A percentile compares a stretch with the other conserved stretches of the same genome.
phyloP scores from a whole-genome alignment of 2,113 vertebrate species.

The Oreotrochilus melanogaster region DNA sequence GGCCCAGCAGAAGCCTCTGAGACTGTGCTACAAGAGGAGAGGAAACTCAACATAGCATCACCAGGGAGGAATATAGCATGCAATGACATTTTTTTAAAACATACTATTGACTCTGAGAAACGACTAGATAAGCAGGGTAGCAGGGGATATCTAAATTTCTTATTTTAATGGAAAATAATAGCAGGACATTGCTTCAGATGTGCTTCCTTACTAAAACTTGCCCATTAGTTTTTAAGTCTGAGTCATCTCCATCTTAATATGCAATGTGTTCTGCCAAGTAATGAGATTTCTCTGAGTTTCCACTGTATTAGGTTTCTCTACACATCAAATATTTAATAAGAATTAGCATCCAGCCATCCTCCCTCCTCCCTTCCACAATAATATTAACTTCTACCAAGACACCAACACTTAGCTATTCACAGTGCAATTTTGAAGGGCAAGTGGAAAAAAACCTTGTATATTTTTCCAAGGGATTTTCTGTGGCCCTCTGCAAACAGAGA shows the following conservation, averaged over 20 bases:
- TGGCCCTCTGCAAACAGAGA: constrained; percentile 51
- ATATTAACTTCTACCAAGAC: constrained; percentile 75
- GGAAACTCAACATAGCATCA: not conserved
- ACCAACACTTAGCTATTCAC: constrained; percentile 69
- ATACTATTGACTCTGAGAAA: not conserved
- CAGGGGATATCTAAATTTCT: not conserved
- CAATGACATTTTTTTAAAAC: not conserved
- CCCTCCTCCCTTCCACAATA: constrained; percentile 62
- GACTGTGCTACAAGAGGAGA: not conserved
- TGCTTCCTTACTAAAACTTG: constrained; percentile 9
- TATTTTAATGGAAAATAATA: constrained; percentile 49
- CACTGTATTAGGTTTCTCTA: constrained; percentile 68
- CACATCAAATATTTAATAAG: constrained; percentile 81
- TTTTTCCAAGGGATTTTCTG: constrained; percentile 72
- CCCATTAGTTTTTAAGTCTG: constrained; percentile 11
- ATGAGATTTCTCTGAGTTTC: constrained; percentile 68
- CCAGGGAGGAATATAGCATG: not conserved
- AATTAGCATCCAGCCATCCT: constrained; percentile 74
- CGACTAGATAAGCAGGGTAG: not conserved
- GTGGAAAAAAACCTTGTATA: constrained; percentile 64
- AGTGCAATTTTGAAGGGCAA: constrained; percentile 71
- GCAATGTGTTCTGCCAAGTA: constrained; percentile 46
- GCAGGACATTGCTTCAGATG: constrained; percentile 3
- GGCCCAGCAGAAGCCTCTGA: constrained; percentile 3
- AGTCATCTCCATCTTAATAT: constrained; percentile 52